Percentiles rank a stretch among this genome's conserved stretches.
These are phyloP conservation scores for Clarias pachynema DNA, from an alignment of 2,797 vertebrate species.

Conservation along the genomic window DNA sequence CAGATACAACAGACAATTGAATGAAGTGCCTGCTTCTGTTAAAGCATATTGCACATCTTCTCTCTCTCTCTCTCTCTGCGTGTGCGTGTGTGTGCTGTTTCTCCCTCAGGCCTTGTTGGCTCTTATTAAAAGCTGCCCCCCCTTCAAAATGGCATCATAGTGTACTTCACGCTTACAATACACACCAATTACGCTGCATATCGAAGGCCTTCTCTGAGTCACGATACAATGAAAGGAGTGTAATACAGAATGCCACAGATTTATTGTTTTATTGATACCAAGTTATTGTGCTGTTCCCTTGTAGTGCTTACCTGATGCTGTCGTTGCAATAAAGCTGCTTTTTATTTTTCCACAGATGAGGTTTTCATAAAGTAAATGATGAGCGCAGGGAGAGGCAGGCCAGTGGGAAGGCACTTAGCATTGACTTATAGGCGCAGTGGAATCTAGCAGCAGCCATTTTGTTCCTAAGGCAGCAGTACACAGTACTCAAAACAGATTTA, in stretches of 20 bases:
- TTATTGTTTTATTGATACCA: constrained; percentile 48
- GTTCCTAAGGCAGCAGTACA: constrained; percentile 19
- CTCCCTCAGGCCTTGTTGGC: constrained; percentile 58
- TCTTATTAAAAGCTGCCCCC: constrained; percentile 57
- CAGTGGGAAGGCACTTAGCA: constrained; percentile 39
- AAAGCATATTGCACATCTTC: constrained; percentile 53
- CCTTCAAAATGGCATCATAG: constrained; percentile 30
- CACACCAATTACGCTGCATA: constrained; percentile 43
- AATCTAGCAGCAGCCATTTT: constrained; percentile 39
- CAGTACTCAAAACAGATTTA: neutral
- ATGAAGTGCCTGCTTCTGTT: constrained; percentile 49
- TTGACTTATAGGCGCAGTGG: constrained; percentile 47
- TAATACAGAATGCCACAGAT: constrained; percentile 33
- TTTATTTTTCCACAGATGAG: constrained; percentile 53
- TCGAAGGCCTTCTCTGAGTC: constrained; percentile 25
- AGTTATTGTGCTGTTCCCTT: constrained; percentile 45
- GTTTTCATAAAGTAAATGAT: constrained; percentile 54
- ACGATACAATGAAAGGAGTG: neutral
- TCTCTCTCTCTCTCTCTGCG: neutral
- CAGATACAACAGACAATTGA: constrained; percentile 57
- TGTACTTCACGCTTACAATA: constrained; percentile 37
- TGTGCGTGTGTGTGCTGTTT: constrained; percentile 33
- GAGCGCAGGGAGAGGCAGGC: constrained; percentile 40
- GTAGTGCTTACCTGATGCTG: constrained; percentile 55
- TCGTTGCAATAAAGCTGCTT: constrained; percentile 54